Base-by-base conservation (phyloP, 2,888 invertebrate species). In the Chorisops tibialis region DNA sequence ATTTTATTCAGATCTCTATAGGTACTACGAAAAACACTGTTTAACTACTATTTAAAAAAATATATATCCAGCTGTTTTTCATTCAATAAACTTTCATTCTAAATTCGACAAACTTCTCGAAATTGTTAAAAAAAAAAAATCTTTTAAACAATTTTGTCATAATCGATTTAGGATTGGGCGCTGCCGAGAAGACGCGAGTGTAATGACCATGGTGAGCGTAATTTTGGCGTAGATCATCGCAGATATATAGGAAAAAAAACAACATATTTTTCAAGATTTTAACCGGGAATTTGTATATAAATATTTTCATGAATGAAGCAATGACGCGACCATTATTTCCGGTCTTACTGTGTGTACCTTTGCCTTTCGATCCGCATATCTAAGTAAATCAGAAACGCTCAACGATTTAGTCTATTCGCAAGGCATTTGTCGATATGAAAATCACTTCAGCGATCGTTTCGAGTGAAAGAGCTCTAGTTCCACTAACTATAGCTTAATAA, bases 401-500 rank as follows among this genome's bases (percentile, higher is more conserved):
- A 14, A 21, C 24, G 56, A 56, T 56, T 30, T 56, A 56, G 45
- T 43, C 45, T 43, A 35, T 56, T 56, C 35, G 56, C 56, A 39
- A 56, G n/a, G 30, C 30, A 30, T 30, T 30, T 9, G 30, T 30
- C 30, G 30, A 30, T 30, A 30, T 30, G 30, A 30, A 30, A 30
- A 30, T 30, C 5, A 30, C 9, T 30, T 30, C 30, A 30, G 30
- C 9, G 30, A 30, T 30, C 30, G 30, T 30, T n/a, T n/a, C 41
- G 16, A 41, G 41, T 41, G 41, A n/a, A 41, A 41, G 30, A 16
- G 30, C 7, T 18, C 19, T 56, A 22, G 43, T 24, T 18, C 30
- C 18, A n/a, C 56, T 56, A 56, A 56, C 24, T 56, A 56, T 56
- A 56, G 43, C 50, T 58, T 51, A 48, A 51, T 52, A 58, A 63